A percentile compares a stretch with the other conserved stretches of the same genome.
phyloP scores from a whole-genome alignment of 1,140 invertebrate genomes.

The Drosophila mayri region DNA sequence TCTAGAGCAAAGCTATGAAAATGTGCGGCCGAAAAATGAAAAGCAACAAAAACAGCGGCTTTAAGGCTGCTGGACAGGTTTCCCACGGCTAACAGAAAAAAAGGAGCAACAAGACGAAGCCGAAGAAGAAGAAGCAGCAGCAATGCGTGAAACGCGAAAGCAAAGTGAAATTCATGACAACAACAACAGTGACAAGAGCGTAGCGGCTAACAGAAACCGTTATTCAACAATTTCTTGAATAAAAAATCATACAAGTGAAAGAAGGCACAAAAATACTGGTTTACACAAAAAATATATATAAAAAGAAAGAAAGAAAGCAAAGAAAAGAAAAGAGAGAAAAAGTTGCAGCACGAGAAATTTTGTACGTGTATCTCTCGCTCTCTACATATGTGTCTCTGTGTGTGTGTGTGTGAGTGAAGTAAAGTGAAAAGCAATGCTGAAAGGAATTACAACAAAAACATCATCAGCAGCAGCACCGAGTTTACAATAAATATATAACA shows the following conservation, averaged over 20 bases:
- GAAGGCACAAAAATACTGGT: slow-evolving; percentile 80
- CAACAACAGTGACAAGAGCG: slow-evolving; percentile 41
- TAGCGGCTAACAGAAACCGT: slow-evolving; percentile 70
- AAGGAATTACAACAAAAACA: slow-evolving; percentile 61
- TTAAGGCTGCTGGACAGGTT: slow-evolving; percentile 61
- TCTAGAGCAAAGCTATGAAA: slow-evolving; percentile 28
- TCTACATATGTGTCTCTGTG: slow-evolving; percentile 41
- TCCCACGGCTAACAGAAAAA: slow-evolving; percentile 48
- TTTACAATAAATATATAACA: slow-evolving; percentile 55
- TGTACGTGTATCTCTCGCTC: slow-evolving; percentile 57
- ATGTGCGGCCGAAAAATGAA: slow-evolving; percentile 49
- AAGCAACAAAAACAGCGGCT: slow-evolving; percentile 52
- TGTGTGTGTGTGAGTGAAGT: slow-evolving; percentile 54
- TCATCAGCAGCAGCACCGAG: slow-evolving; percentile 24
- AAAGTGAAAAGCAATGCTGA: slow-evolving; percentile 78
- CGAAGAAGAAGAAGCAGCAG: slow-evolving; percentile 43
- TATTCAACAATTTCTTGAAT: slow-evolving; percentile 80
- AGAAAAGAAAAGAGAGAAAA: slow-evolving; percentile 62
- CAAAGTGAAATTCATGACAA: slow-evolving; percentile 80
- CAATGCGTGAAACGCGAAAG: slow-evolving; percentile 66
- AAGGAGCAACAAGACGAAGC: slow-evolving; percentile 37
- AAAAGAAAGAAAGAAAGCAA: slow-evolving; percentile 57
- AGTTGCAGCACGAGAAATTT: slow-evolving; percentile 76
- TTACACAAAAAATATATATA: slow-evolving; percentile 54
- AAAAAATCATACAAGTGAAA: slow-evolving; percentile 73